phyloP scores from a whole-genome alignment of 2,888 invertebrate species.

The Seira musarum region DNA sequence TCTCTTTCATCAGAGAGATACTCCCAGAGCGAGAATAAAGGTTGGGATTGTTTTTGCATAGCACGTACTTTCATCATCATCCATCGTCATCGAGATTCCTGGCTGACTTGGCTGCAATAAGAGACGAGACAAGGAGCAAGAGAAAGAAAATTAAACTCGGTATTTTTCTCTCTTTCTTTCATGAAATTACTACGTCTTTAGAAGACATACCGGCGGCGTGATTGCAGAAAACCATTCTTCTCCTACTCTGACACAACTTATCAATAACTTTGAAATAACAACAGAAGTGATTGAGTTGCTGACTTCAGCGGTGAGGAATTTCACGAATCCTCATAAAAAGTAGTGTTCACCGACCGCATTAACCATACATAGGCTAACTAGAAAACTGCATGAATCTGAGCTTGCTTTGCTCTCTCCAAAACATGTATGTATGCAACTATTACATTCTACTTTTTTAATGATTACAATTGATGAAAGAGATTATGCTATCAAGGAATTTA shows the following conservation, averaged over 20 bases:
- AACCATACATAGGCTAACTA: too few species aligned
- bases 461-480: neutral
- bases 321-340: constrained; percentile 13
- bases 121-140: too few species aligned
- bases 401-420: too few species aligned
- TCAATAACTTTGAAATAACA: constrained; percentile 4
- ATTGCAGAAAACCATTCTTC: neutral
- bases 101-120: too few species aligned
- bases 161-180: too few species aligned
- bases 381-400: too few species aligned
- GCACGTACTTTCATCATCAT: neutral
- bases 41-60: neutral
- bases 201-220: constrained; percentile 41
- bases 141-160: too few species aligned
- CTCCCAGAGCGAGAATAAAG: neutral
- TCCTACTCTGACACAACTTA: too few species aligned
- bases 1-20: neutral
- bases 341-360: too few species aligned
- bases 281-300: constrained; percentile 1
- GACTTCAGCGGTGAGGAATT: constrained; percentile 36
- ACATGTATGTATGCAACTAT: neutral
- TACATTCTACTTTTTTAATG: neutral
- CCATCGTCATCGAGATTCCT: neutral
- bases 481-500: constrained; percentile 24
- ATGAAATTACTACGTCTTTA: too few species aligned